phyloP scores from a whole-genome alignment of 53 echinoderm and acorn worm genomes.

The Glandiceps talaboti region DNA sequence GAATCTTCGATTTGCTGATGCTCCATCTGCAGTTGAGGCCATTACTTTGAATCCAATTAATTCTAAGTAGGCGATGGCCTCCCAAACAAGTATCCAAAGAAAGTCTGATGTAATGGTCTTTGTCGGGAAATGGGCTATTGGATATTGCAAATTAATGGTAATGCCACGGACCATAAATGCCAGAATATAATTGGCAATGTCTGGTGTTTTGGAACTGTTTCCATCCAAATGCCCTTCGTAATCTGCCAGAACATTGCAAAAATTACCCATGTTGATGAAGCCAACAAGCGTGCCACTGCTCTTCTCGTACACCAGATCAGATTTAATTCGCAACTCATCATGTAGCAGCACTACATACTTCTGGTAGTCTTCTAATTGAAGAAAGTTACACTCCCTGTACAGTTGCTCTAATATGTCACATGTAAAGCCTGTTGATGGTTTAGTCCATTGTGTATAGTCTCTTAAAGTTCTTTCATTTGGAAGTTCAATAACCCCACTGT shows the following conservation, averaged over 20 bases:
- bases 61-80: background rate
- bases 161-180: conserved; percentile 14
- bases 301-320: too few relatives aligned
- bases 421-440: background rate
- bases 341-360: too few relatives aligned
- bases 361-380: too few relatives aligned
- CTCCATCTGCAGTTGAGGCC: background rate
- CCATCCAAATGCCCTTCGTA: too few relatives aligned
- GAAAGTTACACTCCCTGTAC: background rate
- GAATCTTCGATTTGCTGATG: background rate
- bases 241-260: too few relatives aligned
- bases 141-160: background rate
- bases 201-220: too few relatives aligned
- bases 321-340: too few relatives aligned
- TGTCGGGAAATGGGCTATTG: background rate
- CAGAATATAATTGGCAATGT: too few relatives aligned
- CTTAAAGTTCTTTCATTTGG: background rate
- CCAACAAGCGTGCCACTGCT: too few relatives aligned
- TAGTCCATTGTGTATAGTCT: background rate
- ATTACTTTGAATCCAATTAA: background rate
- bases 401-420: background rate
- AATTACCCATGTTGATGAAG: too few relatives aligned
- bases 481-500: background rate
- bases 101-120: background rate
- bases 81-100: background rate